Evolutionary conservation across 2,797 vertebrate species (phyloP), one percentile per base, ranked within the genome.

Genomic region (Premnoplex brunnescens): DNA sequence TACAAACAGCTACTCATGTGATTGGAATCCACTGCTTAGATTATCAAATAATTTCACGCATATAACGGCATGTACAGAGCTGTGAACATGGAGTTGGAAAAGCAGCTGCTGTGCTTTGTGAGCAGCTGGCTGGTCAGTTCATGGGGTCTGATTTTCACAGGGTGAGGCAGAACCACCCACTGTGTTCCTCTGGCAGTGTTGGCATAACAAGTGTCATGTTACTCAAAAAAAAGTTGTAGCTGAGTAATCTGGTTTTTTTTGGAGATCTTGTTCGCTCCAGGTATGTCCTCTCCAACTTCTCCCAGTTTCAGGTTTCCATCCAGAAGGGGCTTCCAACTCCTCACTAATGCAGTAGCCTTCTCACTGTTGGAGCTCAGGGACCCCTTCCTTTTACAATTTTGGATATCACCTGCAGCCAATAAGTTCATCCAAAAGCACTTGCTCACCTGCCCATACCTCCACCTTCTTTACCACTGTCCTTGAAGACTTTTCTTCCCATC

Each of bases 31-130:
- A 46, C 36, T 20, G 19, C 15, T 73, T 3, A 34, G 24, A 39
- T 58, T 48, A 62, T n/a, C 12, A 27, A 39, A 20, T 6, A 4
- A 34, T 5, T n/a, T 2, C 36, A 28, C 8, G 15, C 12, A 18
- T 16, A 22, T 3, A 12, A 5, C 0, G 7, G 1, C 4, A 5
- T 1, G 6, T 6, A 36, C 39, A 58, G 62, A 74, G 41, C 37
- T 46, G 56, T 12, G 82, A 46, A 20, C 0, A 7, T 1, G 9
- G 24, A 48, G 14, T 7, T 8, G 10, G 56, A 43, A 39, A 32
- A 56, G 54, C 55, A 72, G 39, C 28, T 59, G 43, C 52, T 82
- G 54, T 36, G 44, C 37, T 63, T 12, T 62, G 30, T 18, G 14
- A 26, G 69, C 34, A 36, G 32, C 64, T 73, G 43, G 10, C 8